Evolutionary conservation across 2,113 vertebrate species (phyloP).

Genomic region (Marmota flaviventris): DNA sequence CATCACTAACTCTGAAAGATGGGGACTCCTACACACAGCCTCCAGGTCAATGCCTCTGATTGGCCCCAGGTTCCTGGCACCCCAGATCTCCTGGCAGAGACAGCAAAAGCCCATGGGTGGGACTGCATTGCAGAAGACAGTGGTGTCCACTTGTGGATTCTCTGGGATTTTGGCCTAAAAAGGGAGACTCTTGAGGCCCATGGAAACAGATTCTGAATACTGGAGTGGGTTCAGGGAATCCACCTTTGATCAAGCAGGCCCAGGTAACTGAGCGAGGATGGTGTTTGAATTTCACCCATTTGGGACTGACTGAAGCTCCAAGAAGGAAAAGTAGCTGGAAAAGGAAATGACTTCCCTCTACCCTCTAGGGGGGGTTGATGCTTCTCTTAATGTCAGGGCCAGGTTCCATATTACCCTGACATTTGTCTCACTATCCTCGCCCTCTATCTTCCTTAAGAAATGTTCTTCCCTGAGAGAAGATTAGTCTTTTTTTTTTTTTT

Average conservation of each 20-base stretch:
- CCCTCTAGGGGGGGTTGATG: neutral
- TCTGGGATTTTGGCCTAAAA: neutral
- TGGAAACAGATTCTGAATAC: neutral
- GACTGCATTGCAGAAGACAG: neutral
- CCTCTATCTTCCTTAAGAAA: neutral
- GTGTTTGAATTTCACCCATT: neutral
- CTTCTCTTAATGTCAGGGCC: neutral
- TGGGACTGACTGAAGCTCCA: neutral
- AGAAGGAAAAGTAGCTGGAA: neutral
- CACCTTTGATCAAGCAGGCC: neutral
- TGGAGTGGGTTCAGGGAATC: neutral
- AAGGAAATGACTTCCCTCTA: neutral
- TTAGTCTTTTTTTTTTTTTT: neutral
- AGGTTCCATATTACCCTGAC: neutral
- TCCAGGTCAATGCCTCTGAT: slow-evolving; percentile 52
- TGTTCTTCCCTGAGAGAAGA: neutral
- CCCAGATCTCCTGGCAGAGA: neutral
- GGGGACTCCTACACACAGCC: slow-evolving; percentile 79
- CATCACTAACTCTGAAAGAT: slow-evolving; percentile 84
- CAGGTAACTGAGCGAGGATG: slow-evolving; percentile 20
- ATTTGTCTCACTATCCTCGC: neutral
- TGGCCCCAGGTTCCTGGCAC: slow-evolving; percentile 48
- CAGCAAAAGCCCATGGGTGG: neutral
- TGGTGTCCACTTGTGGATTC: neutral
- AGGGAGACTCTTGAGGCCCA: neutral